Percentiles rank a stretch among this genome's conserved stretches.
Conservation (phyloP, 2,113 vertebrate species). For the Gracilinanus agilis region DNA sequence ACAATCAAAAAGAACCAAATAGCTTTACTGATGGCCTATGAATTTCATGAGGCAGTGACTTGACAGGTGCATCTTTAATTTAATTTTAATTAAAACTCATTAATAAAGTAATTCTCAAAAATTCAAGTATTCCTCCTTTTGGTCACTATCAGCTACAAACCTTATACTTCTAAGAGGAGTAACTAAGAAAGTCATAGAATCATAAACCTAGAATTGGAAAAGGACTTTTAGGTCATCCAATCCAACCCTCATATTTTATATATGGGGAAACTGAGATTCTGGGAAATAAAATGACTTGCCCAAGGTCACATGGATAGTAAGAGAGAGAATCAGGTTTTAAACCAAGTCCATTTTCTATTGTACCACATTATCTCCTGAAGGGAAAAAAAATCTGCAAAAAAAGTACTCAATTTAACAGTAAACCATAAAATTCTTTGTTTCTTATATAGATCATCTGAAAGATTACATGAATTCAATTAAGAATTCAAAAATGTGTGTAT, state of each 20-base stretch:
- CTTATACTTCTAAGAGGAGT: background rate
- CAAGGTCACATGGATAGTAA: background rate
- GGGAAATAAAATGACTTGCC: background rate
- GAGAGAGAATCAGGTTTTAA: background rate
- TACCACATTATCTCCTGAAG: background rate
- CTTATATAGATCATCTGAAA: background rate
- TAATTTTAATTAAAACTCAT: background rate
- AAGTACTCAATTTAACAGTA: background rate
- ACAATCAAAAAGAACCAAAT: background rate
- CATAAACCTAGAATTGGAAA: background rate
- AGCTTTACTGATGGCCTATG: background rate
- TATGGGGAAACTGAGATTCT: background rate
- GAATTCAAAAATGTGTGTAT: background rate
- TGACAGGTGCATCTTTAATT: background rate
- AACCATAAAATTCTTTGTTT: background rate
- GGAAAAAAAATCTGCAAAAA: background rate
- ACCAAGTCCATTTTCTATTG: background rate
- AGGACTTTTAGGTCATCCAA: background rate
- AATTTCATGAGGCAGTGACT: background rate
- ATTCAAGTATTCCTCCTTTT: background rate
- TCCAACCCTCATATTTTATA: background rate
- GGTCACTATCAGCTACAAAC: background rate
- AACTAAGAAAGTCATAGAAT: background rate
- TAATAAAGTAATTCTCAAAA: background rate
- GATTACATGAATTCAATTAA: background rate